Conservation (phyloP, 2,888 invertebrate genomes). For the Actias luna region DNA sequence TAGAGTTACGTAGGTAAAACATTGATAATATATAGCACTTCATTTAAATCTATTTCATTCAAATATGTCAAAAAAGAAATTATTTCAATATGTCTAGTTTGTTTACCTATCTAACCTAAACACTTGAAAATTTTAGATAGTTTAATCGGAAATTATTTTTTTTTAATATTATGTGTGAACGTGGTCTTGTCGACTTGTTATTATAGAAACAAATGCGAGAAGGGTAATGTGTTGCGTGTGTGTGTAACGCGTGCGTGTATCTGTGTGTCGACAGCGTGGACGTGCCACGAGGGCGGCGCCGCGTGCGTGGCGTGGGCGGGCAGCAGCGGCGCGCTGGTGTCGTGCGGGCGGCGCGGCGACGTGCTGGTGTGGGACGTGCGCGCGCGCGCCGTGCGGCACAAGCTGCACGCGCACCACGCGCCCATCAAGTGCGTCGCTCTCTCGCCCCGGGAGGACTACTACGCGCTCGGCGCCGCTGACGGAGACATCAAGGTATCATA, state of each 20-base stretch:
- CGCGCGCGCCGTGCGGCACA: slow-evolving; percentile 92
- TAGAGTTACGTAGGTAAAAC: no score
- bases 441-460: slow-evolving; percentile 97
- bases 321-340: slow-evolving; percentile 95
- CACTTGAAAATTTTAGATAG: no score
- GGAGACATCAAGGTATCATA: slow-evolving; percentile 92
- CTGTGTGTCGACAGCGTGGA: slow-evolving; percentile 85
- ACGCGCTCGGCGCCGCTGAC: slow-evolving; percentile 96
- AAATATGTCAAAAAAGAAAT: no score
- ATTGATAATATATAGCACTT: no score
- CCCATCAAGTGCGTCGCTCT: slow-evolving; percentile 97
- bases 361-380: slow-evolving; percentile 98
- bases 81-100: no score
- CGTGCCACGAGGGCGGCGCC: slow-evolving; percentile 96
- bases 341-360: slow-evolving; percentile 98
- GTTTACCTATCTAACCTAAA: no score
- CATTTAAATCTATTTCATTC: no score
- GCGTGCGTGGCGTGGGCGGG: slow-evolving; percentile 95
- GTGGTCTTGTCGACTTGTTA: no score
- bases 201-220: no score
- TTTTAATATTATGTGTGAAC: no score
- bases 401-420: slow-evolving; percentile 93
- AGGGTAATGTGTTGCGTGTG: no score
- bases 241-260: neutral
- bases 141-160: no score